A percentile compares a stretch with the other conserved stretches of the same genome.
These are phyloP conservation scores for Orcinus orca DNA, from an alignment of 2,113 vertebrate genomes.

Conservation along the genomic window DNA sequence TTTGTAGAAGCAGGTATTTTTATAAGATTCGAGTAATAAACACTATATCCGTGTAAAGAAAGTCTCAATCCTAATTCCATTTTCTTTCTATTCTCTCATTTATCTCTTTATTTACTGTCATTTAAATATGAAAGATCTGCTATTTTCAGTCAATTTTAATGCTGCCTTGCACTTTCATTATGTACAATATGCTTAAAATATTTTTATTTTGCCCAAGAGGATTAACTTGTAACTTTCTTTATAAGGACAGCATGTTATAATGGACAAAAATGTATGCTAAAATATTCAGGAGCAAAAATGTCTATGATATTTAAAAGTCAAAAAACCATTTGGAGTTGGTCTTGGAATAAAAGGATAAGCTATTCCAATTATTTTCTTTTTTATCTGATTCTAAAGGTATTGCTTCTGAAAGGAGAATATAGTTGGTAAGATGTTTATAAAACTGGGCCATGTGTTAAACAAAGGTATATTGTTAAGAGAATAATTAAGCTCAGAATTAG, in stretches of 20 bases:
- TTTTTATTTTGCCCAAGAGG: background rate
- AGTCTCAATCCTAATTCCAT: background rate
- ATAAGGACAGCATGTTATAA: background rate
- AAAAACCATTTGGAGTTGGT: background rate
- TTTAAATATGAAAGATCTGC: background rate
- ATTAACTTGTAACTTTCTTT: constrained; percentile 1
- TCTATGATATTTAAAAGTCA: constrained; percentile 5
- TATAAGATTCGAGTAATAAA: background rate
- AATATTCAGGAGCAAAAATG: constrained; percentile 1
- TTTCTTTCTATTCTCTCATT: background rate
- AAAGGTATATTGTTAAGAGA: background rate
- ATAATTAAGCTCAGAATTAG: constrained; percentile 25
- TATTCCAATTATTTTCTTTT: background rate
- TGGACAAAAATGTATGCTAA: background rate
- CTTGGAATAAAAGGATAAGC: background rate
- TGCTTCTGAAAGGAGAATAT: background rate
- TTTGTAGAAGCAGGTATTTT: background rate
- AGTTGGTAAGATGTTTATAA: background rate
- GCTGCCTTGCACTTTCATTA: background rate
- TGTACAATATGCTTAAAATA: background rate
- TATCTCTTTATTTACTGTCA: background rate
- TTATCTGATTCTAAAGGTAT: background rate
- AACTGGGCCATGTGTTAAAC: background rate
- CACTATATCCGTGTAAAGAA: background rate
- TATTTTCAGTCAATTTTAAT: background rate